Conservation (phyloP, 2,113 vertebrate genomes). For the Microcebus griseorufus region DNA sequence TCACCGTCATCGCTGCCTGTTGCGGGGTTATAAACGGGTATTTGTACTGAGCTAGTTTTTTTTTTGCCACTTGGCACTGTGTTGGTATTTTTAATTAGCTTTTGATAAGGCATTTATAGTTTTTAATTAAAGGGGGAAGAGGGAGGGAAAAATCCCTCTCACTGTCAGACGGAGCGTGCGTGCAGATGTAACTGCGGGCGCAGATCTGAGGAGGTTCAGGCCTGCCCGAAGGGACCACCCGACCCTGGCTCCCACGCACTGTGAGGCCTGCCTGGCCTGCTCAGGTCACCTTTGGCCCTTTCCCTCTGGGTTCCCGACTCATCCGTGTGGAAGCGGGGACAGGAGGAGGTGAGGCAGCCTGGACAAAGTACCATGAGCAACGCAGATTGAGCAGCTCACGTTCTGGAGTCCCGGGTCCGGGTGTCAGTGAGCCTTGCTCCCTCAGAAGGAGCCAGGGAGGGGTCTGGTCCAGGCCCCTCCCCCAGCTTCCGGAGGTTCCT, state of each 20-base stretch:
- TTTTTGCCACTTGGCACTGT: slow-evolving; percentile 68
- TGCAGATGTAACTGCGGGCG: background rate
- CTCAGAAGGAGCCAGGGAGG: accelerated
- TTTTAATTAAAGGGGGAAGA: slow-evolving; percentile 82
- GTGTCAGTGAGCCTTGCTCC: accelerated
- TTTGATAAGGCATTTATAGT: slow-evolving; percentile 81
- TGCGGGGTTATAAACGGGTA: slow-evolving; percentile 60
- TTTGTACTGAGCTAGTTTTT: slow-evolving; percentile 47
- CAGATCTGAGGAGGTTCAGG: background rate
- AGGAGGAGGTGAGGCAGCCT: background rate
- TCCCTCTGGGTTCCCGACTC: background rate
- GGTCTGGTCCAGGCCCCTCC: background rate
- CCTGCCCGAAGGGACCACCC: background rate
- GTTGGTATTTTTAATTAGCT: slow-evolving; percentile 82
- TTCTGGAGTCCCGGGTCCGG: background rate
- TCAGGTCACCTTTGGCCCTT: background rate
- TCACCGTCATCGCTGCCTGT: slow-evolving; percentile 42
- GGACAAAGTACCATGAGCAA: background rate
- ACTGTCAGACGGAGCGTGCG: background rate
- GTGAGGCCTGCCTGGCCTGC: accelerated
- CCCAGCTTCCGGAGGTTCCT: accelerated
- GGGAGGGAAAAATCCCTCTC: slow-evolving; percentile 42
- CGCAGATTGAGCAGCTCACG: accelerated
- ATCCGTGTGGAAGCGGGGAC: accelerated
- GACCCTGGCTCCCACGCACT: accelerated